Conservation (phyloP, 2,113 vertebrate genomes). For the Pomatostomus ruficeps region DNA sequence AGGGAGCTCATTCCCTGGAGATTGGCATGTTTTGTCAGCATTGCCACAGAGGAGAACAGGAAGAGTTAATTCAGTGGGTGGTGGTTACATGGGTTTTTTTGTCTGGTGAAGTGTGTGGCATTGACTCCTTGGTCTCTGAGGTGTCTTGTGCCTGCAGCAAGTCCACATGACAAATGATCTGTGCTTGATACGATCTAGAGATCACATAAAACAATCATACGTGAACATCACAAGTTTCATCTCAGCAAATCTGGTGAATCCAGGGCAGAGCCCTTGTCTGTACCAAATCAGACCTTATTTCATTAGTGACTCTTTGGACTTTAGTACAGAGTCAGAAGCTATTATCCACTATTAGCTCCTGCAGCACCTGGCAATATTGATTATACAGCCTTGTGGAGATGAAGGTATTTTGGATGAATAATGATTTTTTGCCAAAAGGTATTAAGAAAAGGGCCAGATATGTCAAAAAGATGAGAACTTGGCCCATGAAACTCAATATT, state of each 20-base stretch:
- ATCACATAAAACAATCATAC: neutral
- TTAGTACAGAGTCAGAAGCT: neutral
- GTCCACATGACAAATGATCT: neutral
- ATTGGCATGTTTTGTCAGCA: neutral
- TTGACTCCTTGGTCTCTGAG: neutral
- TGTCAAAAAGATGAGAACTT: neutral
- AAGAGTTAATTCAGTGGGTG: neutral
- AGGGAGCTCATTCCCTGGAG: neutral
- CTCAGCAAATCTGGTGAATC: neutral
- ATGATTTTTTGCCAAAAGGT: neutral
- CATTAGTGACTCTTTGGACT: neutral
- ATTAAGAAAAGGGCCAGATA: neutral
- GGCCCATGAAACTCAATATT: neutral
- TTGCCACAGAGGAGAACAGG: neutral
- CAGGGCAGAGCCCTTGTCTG: neutral
- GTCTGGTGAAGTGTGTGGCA: neutral
- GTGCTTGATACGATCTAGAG: rapidly evolving
- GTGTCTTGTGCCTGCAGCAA: neutral
- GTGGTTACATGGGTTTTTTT: neutral
- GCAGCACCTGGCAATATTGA: neutral
- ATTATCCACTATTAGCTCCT: neutral
- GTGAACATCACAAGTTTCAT: rapidly evolving
- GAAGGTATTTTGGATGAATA: neutral
- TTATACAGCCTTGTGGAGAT: neutral
- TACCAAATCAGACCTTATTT: neutral